Evolutionary conservation across 2,888 invertebrate genomes (phyloP).

Genomic region (Brachylomia viminalis): DNA sequence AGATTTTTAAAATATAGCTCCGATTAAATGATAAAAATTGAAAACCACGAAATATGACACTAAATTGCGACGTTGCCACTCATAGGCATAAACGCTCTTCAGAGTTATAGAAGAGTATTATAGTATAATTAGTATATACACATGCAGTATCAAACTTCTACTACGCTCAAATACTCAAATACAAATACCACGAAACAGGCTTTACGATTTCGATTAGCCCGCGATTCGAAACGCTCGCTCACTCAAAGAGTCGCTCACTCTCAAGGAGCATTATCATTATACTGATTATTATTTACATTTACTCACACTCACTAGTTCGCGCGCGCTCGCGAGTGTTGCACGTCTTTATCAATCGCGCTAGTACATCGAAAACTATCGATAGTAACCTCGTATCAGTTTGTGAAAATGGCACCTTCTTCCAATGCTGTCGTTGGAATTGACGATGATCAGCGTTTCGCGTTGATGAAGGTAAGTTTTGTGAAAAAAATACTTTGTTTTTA

Average conservation of each 20-base stretch:
- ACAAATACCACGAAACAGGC: conserved; percentile 26
- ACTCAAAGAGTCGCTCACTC: conserved; percentile 32
- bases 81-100: no score
- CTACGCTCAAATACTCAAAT: not conserved
- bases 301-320: conserved; percentile 57
- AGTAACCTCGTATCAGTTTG: conserved; percentile 44
- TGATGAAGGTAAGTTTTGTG: conserved; percentile 92
- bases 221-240: not conserved
- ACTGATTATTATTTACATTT: no score
- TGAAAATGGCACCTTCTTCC: conserved; percentile 85
- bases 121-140: no score
- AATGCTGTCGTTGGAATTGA: conserved; percentile 90
- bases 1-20: no score
- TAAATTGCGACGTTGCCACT: no score
- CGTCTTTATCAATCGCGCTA: conserved; percentile 16
- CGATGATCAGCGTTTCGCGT: conserved; percentile 93
- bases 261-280: no score
- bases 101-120: not conserved
- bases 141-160: not conserved
- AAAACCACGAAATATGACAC: no score
- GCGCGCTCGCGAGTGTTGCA: conserved; percentile 50
- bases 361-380: conserved; percentile 17
- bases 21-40: no score
- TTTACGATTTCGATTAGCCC: not conserved
- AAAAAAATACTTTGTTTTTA: not conserved